Base-by-base conservation (phyloP, 1,140 invertebrate genomes). In the Eufriesea mexicana region DNA sequence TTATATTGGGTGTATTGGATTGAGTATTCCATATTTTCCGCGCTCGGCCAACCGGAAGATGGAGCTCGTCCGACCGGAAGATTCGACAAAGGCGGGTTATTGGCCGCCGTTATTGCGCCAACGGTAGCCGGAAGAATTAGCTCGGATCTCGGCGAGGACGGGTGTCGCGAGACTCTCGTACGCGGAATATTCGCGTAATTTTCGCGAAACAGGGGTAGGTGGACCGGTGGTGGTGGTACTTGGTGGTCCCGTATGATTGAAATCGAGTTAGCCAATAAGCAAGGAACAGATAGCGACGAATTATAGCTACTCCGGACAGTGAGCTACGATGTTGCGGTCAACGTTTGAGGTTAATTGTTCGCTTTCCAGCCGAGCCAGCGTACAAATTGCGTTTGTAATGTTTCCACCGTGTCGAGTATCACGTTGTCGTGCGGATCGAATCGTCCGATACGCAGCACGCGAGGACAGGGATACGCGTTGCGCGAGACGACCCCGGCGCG, bases 81-180 rank as follows among this genome's bases (percentile, higher is more conserved):
- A 92, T 90, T 84, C 90, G 90, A 92, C 92, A 92, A 92, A 92
- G 89, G 90, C 90, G 73, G 77, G 87, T 92, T 92, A 92, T 92
- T 92, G 92, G 91, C 87, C 84, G 68, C 84, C 88, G 77, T 91
- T 90, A 89, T 89, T 87, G 89, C 90, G 85, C 83, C 80, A n/a
- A n/a, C n/a, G n/a, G n/a, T n/a, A n/a, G n/a, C n/a, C n/a, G n/a
- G n/a, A n/a, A n/a, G n/a, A n/a, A n/a, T n/a, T n/a, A n/a, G n/a
- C n/a, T n/a, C n/a, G n/a, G n/a, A n/a, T n/a, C n/a, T n/a, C n/a
- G n/a, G n/a, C n/a, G n/a, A n/a, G n/a, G n/a, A n/a, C n/a, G n/a
- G n/a, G n/a, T n/a, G n/a, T n/a, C n/a, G n/a, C n/a, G n/a, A n/a
- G n/a, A n/a, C n/a, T n/a, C n/a, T n/a, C n/a, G n/a, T n/a, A n/a